These are phyloP conservation scores for Uloborus plumipes DNA, from an alignment of 2,888 invertebrate species.

Conservation along the genomic window DNA sequence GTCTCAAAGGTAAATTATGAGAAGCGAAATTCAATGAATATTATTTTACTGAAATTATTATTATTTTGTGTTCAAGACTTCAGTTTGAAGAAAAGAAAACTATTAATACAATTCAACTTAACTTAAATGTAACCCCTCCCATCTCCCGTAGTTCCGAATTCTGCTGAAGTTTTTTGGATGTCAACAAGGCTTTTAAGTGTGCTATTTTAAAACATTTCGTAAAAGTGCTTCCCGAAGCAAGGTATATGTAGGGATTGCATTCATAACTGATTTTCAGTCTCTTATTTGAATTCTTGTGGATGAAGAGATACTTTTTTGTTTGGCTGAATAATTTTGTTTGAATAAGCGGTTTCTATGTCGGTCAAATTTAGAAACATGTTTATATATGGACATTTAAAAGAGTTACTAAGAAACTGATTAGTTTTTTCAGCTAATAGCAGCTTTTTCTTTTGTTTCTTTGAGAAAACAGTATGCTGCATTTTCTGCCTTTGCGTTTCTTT, in stretches of 20 bases:
- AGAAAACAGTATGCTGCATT: too few relatives aligned
- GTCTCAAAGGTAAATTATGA: not conserved
- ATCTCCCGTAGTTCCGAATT: constrained; percentile 43
- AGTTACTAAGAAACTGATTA: not conserved
- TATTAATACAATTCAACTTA: constrained; percentile 31
- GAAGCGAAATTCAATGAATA: not conserved
- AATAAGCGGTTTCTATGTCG: constrained; percentile 19
- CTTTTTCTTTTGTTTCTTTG: not conserved
- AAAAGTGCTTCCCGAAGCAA: constrained; percentile 11
- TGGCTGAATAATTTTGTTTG: not conserved
- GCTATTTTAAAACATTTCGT: constrained; percentile 40
- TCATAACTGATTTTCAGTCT: not conserved
- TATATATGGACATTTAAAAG: constrained; percentile 55
- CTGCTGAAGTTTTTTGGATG: constrained; percentile 25
- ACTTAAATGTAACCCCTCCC: constrained; percentile 33
- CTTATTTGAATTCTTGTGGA: too few relatives aligned
- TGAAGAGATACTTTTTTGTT: not conserved
- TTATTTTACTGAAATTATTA: too few relatives aligned
- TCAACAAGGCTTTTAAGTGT: constrained; percentile 6
- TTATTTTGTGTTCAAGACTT: too few relatives aligned
- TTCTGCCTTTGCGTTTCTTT: too few relatives aligned
- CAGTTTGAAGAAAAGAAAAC: not conserved
- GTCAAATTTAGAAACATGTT: constrained; percentile 54
- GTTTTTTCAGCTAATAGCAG: not conserved
- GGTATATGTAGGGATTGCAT: constrained; percentile 23